Evolutionary conservation across 2,113 vertebrate species (phyloP).

Genomic region (Struthio camelus): DNA sequence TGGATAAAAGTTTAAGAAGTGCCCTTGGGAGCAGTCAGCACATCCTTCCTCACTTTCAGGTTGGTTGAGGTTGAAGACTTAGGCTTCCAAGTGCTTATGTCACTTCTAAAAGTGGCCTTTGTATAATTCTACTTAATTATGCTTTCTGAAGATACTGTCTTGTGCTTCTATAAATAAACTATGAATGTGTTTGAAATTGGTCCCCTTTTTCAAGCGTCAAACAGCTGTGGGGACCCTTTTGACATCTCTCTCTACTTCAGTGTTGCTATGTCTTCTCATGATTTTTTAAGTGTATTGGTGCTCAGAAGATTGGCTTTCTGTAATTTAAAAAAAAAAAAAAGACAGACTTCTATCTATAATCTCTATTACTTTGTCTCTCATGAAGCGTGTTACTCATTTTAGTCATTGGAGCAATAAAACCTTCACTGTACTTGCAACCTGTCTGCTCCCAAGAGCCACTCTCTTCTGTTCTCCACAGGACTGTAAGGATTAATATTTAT

Average conservation of each 20-base stretch:
- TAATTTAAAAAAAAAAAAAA: not conserved
- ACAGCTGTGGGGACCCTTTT: not conserved
- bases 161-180: not conserved
- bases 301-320: not conserved
- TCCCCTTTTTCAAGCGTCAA: not conserved
- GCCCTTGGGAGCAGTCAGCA: not conserved
- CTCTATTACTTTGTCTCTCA: not conserved
- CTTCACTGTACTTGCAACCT: fast-evolving
- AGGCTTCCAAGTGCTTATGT: not conserved
- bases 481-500: not conserved
- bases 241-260: not conserved
- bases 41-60: not conserved
- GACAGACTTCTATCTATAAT: too few species aligned
- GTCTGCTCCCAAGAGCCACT: not conserved
- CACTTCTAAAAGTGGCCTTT: not conserved
- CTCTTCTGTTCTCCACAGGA: not conserved
- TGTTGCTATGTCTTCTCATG: not conserved
- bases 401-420: not conserved
- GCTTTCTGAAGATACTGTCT: not conserved
- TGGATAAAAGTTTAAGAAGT: not conserved
- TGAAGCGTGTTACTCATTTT: not conserved
- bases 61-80: not conserved
- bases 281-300: not conserved
- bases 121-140: not conserved
- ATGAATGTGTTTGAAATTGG: not conserved